Evolutionary conservation across 2,888 invertebrate genomes (phyloP).

Genomic region (Noctua fimbriata): DNA sequence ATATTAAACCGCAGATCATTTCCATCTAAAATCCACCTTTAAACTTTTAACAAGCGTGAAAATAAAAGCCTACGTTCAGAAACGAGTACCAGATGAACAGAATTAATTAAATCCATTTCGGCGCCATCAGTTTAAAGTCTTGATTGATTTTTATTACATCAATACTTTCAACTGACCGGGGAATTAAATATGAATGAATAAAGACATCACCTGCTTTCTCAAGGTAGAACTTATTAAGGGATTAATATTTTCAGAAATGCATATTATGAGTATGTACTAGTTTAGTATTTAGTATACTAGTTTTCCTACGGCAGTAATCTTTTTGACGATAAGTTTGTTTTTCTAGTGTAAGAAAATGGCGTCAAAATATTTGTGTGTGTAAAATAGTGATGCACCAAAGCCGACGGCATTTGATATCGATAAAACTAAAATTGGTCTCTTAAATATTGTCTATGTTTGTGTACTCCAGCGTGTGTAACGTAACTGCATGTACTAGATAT

Average conservation of each 20-base stretch:
- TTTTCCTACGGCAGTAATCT: not conserved
- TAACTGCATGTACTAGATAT: not conserved
- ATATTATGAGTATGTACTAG: not conserved
- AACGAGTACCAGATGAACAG: slow-evolving; percentile 33
- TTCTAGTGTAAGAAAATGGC: not conserved
- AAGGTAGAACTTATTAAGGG: slow-evolving; percentile 22
- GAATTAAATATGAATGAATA: slow-evolving; percentile 31
- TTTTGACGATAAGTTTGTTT: not conserved
- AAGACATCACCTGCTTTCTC: slow-evolving; percentile 21
- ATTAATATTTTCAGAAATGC: not conserved
- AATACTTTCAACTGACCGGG: slow-evolving; percentile 43
- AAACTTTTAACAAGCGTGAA: slow-evolving; percentile 53
- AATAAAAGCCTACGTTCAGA: slow-evolving; percentile 11
- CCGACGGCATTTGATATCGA: slow-evolving; percentile 12
- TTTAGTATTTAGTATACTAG: no score
- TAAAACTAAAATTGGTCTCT: not conserved
- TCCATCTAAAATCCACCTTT: not conserved
- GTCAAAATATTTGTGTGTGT: not conserved
- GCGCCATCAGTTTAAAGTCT: slow-evolving; percentile 55
- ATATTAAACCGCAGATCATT: not conserved
- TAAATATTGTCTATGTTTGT: not conserved
- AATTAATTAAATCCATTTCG: slow-evolving; percentile 64
- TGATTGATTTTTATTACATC: slow-evolving; percentile 68
- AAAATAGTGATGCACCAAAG: slow-evolving; percentile 1
- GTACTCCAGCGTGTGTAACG: not conserved